These are phyloP conservation scores for Listrodromus nycthemerus DNA, from an alignment of 2,888 invertebrate genomes.

Conservation along the genomic window DNA sequence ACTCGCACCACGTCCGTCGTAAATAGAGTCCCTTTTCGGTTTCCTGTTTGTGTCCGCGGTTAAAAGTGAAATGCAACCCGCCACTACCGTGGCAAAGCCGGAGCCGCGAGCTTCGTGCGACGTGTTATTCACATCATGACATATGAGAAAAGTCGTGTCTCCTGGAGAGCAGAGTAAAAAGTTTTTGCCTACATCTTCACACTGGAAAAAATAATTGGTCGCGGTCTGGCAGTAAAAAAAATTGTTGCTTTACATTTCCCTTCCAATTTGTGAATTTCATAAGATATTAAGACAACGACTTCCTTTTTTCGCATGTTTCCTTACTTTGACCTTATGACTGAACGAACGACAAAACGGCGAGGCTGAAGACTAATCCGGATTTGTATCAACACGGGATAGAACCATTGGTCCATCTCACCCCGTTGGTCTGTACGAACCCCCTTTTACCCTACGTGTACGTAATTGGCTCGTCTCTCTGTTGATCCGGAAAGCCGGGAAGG, in stretches of 20 bases:
- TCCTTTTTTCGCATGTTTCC: too few species aligned
- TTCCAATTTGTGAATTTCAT: too few species aligned
- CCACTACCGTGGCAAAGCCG: background rate
- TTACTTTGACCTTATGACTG: background rate
- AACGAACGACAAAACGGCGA: background rate
- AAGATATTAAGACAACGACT: too few species aligned
- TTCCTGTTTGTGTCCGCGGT: background rate
- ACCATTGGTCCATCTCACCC: background rate
- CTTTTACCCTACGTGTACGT: background rate
- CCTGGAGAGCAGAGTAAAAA: background rate
- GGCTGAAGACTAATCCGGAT: background rate
- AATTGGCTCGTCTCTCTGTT: conserved; percentile 11
- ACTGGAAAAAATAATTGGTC: too few species aligned
- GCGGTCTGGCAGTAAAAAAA: too few species aligned
- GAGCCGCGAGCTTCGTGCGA: conserved; percentile 7
- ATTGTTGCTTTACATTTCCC: too few species aligned
- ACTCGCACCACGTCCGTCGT: background rate
- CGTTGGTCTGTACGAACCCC: too few species aligned
- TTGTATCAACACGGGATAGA: background rate
- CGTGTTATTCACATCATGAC: conserved; percentile 13
- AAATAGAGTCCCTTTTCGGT: conserved; percentile 5
- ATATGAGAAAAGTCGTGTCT: background rate
- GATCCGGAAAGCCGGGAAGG: conserved; percentile 23
- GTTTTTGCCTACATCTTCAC: too few species aligned
- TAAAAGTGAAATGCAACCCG: conserved; percentile 1